Evolutionary conservation across 2,113 vertebrate species (phyloP).

Genomic region (Tilapia sparmanii): DNA sequence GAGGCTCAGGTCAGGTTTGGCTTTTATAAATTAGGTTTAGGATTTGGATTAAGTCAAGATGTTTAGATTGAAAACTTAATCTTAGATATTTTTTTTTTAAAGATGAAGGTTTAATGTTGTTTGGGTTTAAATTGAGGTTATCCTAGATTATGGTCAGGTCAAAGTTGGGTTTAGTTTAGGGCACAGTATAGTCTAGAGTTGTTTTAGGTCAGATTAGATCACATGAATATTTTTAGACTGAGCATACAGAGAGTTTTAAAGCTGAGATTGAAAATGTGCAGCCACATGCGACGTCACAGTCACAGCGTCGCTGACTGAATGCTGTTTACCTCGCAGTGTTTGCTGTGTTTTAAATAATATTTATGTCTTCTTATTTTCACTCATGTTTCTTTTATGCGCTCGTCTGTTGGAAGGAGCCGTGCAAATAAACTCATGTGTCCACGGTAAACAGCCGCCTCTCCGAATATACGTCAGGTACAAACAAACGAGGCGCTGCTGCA

Average conservation of each 20-base stretch:
- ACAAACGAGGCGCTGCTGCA: background rate
- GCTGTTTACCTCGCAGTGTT: background rate
- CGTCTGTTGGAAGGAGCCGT: background rate
- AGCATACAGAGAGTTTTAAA: background rate
- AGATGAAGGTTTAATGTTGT: background rate
- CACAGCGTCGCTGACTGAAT: background rate
- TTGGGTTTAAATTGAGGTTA: background rate
- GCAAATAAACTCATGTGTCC: background rate
- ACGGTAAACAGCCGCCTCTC: background rate
- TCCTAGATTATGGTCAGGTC: fast-evolving
- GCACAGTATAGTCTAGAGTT: background rate
- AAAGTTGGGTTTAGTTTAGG: fast-evolving
- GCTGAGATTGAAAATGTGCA: background rate
- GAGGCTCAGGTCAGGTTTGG: background rate
- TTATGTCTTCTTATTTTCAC: background rate
- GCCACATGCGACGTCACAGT: background rate
- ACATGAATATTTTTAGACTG: background rate
- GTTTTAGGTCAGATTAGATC: background rate
- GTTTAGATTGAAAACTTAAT: background rate
- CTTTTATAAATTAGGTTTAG: background rate
- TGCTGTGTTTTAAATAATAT: background rate
- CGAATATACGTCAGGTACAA: background rate
- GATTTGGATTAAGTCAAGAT: background rate
- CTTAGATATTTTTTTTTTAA: background rate
- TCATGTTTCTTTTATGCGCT: background rate